Evolutionary conservation across 1,140 invertebrate genomes (phyloP), one percentile per base, ranked within the genome.

Genomic region (Cepaea nemoralis): DNA sequence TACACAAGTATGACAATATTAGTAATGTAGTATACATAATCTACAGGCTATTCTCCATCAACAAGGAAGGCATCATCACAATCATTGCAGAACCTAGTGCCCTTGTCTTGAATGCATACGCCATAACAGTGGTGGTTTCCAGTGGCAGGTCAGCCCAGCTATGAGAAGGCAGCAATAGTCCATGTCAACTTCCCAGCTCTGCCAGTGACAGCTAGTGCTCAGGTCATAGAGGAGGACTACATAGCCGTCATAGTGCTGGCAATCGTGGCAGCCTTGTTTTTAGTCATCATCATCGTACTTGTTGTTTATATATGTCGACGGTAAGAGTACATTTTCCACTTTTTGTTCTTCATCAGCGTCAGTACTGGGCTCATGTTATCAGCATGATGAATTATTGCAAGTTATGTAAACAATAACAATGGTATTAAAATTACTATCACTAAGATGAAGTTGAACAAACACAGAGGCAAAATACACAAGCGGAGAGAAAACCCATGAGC

Each of bases 261-360:
- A 2, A 83, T 79, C 16, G 67, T 86, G 16, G 86, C 87, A 16
- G 86, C 83, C 0, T 24, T 86, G 42, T 63, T 88, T 19, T 69
- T 88, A 12, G 73, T 88, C 19, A 66, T 85, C 22, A 83, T 88
- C 40, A 82, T 86, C 27, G 81, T 88, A 12, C 77, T 88, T 0
- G 39, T 85, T 24, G 77, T 88, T n/a, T 85, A 83, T 42, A 83
- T 88, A 16, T 85, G 84, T 24, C 81, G 80, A 82, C 82, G 85
- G 86, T 87, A 80, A 81, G 70, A 37, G 0, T 50, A 48, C 27
- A 78, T 31, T 22, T 35, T 22, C 24, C 40, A 19, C 35, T 33
- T 59, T 59, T 55, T 45, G n/a, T 27, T 63, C 37, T 33, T 67
- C 16, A 37, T 6, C 12, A 24, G 16, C 50, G n/a, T 55, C 8